Evolutionary conservation across 1,140 invertebrate genomes (phyloP).

Genomic region (Apocrypta bakeri): DNA sequence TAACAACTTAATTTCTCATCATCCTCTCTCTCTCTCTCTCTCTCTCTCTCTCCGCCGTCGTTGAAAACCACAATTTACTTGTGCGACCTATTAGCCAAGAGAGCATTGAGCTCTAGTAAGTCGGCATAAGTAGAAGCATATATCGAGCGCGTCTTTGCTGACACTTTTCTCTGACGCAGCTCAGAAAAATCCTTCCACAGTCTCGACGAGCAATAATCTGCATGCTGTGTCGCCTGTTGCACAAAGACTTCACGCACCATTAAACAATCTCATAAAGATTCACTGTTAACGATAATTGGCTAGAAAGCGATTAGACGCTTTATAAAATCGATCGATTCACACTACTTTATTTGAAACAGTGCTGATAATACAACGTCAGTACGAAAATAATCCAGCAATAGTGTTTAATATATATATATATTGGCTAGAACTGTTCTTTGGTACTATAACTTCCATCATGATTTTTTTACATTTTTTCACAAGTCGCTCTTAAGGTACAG

Average conservation of each 20-base stretch:
- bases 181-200: not conserved
- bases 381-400: not conserved
- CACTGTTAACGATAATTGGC: conserved; percentile 9
- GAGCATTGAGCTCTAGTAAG: not conserved
- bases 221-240: conserved; percentile 11
- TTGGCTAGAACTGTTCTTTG: too few relatives aligned
- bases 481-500: too few relatives aligned
- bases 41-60: too few relatives aligned
- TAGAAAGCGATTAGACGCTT: not conserved
- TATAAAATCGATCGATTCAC: conserved; percentile 7
- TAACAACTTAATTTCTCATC: not conserved
- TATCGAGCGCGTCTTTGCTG: not conserved
- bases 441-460: too few relatives aligned
- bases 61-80: not conserved
- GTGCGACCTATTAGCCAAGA: not conserved
- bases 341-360: too few relatives aligned
- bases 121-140: not conserved
- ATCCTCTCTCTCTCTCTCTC: too few relatives aligned
- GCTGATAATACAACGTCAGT: too few relatives aligned
- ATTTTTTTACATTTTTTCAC: too few relatives aligned
- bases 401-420: too few relatives aligned
- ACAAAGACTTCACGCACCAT: not conserved
- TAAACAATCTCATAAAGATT: conserved; percentile 16
- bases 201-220: not conserved
- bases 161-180: not conserved